A percentile compares a stretch with the other conserved stretches of the same genome.
phyloP scores from a whole-genome alignment of 2,113 vertebrate genomes.

The Atlantisia rogersi region DNA sequence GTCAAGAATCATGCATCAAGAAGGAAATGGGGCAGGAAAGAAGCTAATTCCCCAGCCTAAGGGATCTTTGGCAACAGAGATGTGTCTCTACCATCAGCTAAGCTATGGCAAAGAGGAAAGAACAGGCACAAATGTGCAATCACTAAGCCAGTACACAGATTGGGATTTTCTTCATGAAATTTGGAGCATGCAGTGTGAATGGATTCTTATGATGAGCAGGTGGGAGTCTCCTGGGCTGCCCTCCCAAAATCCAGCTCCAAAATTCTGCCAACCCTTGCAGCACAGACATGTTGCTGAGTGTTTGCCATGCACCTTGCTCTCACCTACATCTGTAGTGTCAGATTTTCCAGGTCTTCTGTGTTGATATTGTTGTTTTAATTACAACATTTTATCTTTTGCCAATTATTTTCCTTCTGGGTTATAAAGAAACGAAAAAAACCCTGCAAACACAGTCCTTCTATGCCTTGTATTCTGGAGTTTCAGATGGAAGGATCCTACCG shows the following conservation, averaged over 20 bases:
- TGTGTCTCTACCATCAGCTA: background rate
- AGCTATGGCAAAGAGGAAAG: background rate
- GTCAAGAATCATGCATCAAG: background rate
- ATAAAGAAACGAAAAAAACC: background rate
- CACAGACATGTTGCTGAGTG: background rate
- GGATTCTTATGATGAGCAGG: background rate
- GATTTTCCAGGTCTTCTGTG: background rate
- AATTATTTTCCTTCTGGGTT: background rate
- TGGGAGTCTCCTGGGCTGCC: background rate
- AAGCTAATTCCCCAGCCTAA: background rate
- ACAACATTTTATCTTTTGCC: background rate
- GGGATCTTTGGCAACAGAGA: background rate
- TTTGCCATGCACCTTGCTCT: background rate
- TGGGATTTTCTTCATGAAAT: background rate
- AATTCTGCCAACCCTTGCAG: background rate
- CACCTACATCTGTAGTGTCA: background rate
- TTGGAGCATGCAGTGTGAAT: background rate
- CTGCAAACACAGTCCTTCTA: background rate
- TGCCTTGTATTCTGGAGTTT: background rate
- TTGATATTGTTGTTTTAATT: background rate
- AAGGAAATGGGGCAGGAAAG: background rate
- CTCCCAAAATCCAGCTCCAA: background rate
- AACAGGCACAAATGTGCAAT: background rate
- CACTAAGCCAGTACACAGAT: background rate
- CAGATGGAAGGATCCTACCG: background rate